These are phyloP conservation scores for Danionella cerebrum DNA, from an alignment of 2,113 vertebrate species.

Conservation along the genomic window DNA sequence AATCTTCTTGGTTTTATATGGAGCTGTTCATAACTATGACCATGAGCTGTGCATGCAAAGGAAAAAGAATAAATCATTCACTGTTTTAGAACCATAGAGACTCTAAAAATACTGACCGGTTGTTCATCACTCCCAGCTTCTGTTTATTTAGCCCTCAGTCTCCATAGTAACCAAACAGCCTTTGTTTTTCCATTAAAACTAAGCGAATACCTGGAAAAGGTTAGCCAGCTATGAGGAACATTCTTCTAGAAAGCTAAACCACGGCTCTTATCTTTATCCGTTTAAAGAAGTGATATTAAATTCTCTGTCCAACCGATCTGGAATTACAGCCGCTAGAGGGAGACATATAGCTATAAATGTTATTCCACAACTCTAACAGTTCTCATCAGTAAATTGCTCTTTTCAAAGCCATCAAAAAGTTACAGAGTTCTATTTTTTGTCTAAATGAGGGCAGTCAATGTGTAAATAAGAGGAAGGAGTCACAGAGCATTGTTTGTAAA, in stretches of 20 bases:
- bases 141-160: slow-evolving; percentile 42
- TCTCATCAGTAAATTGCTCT: too few species aligned
- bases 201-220: neutral
- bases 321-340: slow-evolving; percentile 50
- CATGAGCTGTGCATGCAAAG: neutral
- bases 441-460: neutral
- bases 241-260: neutral
- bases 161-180: slow-evolving; percentile 40
- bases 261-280: neutral
- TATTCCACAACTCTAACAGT: too few species aligned
- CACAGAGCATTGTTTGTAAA: neutral
- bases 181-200: slow-evolving; percentile 23
- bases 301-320: too few species aligned
- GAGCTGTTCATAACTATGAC: neutral
- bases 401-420: too few species aligned
- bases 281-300: neutral
- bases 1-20: too few species aligned
- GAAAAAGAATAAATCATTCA: neutral
- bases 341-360: slow-evolving; percentile 42
- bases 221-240: neutral
- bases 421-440: too few species aligned
- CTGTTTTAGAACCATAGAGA: slow-evolving; percentile 12
- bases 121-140: slow-evolving; percentile 3
- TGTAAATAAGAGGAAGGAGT: neutral
- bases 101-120: slow-evolving; percentile 30